Base-by-base conservation (phyloP, 2,888 invertebrate species). In the Tridacna crocea region DNA sequence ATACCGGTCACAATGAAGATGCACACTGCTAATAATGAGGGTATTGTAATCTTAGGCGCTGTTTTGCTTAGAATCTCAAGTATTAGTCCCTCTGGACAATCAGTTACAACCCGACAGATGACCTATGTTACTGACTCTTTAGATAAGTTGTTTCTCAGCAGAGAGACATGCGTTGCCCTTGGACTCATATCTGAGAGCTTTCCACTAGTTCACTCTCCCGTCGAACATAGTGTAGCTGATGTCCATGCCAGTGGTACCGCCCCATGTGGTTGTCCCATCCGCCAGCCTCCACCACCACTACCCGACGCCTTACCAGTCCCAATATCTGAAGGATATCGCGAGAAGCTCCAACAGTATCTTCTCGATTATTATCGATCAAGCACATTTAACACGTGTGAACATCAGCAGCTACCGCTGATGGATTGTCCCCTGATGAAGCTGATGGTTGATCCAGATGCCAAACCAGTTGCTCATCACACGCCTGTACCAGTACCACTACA, bases 401-500 rank as follows among this genome's bases (percentile, higher is more conserved):
- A 90, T 61, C 90, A 91, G 47, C 79, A 76, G 0, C 26, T 83
- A 24, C 89, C 88, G 24, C 27, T 80, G 24, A 90, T 90, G 88
- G 66, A 63, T 6, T 82, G 86, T 13, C 88, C 88, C 26, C 87
- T 87, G 1, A 77, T 90, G 70, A 63, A 77, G 22, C 79, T 91
- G 13, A 87, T 91, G 88, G 76, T 89, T 0, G 88, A 91, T 63
- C 84, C 85, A 0, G 60, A 83, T 24, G 90, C 90, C 13, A 72
- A 48, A 47, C 90, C 89, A 11, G 84, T 88, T 0, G 89, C 88
- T 19, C 77, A 87, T 63, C 90, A 91, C 72, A 89, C 87, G 0
- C 90, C 90, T 10, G 82, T 90, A n/a, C 89, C 88, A 22, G 89
- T 91, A 6, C 90, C 89, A n/a, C 13, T 91, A 0, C 90, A 90